Percentiles rank a stretch among this genome's conserved stretches.
Conservation (phyloP, 2,797 vertebrate species). For the Clarias pachynema region DNA sequence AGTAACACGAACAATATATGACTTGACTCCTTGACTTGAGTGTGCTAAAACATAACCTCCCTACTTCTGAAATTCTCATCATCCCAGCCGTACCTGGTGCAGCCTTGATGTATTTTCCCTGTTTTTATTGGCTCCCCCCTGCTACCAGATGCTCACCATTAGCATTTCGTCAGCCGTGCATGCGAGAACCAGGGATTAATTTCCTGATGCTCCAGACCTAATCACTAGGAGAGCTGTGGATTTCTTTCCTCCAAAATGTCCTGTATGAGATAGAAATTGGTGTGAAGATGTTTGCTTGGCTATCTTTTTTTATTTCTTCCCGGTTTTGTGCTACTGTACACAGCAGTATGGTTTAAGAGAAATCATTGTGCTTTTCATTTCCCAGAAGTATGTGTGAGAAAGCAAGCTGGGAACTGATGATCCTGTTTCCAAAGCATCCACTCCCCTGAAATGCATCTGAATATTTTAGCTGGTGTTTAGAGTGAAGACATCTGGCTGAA, state of each 20-base stretch:
- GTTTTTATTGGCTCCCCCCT: constrained; percentile 35
- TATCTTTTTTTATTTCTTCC: too few species aligned
- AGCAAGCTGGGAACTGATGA: constrained; percentile 11
- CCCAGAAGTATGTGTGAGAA: constrained; percentile 5
- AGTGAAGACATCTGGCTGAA: constrained; percentile 39
- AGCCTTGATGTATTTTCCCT: constrained; percentile 35
- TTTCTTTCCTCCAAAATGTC: constrained; percentile 54
- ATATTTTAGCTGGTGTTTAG: constrained; percentile 33
- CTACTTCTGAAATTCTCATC: constrained; percentile 23
- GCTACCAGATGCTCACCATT: constrained; percentile 53
- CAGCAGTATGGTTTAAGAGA: too few species aligned
- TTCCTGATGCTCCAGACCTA: constrained; percentile 51
- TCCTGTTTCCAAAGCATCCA: constrained; percentile 24
- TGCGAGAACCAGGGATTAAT: constrained; percentile 49
- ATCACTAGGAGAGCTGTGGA: constrained; percentile 32
- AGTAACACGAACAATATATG: constrained; percentile 15
- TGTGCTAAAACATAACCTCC: constrained; percentile 11
- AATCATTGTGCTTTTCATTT: neutral
- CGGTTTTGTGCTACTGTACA: neutral
- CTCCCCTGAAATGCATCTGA: constrained; percentile 19
- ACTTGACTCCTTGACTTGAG: constrained; percentile 1
- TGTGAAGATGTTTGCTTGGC: constrained; percentile 48
- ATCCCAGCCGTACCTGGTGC: constrained; percentile 18
- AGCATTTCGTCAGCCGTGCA: constrained; percentile 46
- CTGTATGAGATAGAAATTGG: constrained; percentile 41